Evolutionary conservation across 2,888 invertebrate species (phyloP).

Genomic region (Troides helena): DNA sequence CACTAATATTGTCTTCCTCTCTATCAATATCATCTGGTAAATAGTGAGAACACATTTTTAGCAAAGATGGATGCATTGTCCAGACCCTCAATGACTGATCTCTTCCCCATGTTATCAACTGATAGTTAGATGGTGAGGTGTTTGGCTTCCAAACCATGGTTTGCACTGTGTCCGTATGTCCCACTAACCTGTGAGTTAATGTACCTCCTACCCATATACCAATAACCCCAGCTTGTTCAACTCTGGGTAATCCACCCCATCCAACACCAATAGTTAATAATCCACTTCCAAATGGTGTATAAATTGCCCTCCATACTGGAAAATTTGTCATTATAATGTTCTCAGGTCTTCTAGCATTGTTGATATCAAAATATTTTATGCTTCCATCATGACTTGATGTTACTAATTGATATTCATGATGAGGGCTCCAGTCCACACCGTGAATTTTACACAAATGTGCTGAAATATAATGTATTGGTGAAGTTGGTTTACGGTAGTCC

Average conservation of each 20-base stretch:
- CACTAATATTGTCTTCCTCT: slow-evolving; percentile 75
- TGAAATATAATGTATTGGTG: slow-evolving; percentile 95
- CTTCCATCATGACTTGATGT: slow-evolving; percentile 97
- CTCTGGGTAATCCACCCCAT: slow-evolving; percentile 87
- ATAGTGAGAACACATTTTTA: slow-evolving; percentile 86
- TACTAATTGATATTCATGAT: slow-evolving; percentile 89
- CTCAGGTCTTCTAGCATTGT: slow-evolving; percentile 90
- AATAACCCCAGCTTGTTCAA: slow-evolving; percentile 85
- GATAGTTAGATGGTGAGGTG: slow-evolving; percentile 84
- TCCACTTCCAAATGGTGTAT: slow-evolving; percentile 96
- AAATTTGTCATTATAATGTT: slow-evolving; percentile 90
- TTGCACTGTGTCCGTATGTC: slow-evolving; percentile 95
- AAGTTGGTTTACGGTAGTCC: slow-evolving; percentile 93
- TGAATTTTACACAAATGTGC: slow-evolving; percentile 94
- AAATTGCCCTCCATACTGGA: slow-evolving; percentile 96
- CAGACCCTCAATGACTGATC: slow-evolving; percentile 95
- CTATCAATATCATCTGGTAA: slow-evolving; percentile 83
- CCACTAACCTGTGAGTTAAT: slow-evolving; percentile 94
- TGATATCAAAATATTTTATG: slow-evolving; percentile 96
- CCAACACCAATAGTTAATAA: slow-evolving; percentile 95
- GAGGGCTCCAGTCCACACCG: slow-evolving; percentile 96
- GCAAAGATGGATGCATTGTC: slow-evolving; percentile 91
- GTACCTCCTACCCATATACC: slow-evolving; percentile 79
- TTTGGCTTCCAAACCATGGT: slow-evolving; percentile 96
- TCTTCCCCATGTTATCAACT: slow-evolving; percentile 96